Percentiles rank a stretch among this genome's conserved stretches.
These are phyloP conservation scores for Chromis chromis DNA, from an alignment of 2,797 vertebrate genomes.

Conservation along the genomic window DNA sequence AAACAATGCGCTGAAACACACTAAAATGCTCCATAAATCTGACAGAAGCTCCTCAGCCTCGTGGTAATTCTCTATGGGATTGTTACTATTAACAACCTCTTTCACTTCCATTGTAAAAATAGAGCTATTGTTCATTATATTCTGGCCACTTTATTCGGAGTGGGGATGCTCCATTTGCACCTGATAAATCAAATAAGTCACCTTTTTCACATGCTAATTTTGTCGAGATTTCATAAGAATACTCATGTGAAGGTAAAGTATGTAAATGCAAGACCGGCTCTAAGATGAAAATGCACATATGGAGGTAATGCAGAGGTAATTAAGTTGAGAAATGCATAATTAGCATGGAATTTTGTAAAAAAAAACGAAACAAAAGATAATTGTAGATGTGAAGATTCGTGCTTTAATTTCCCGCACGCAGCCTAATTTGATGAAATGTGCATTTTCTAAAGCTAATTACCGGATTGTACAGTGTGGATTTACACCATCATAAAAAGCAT, in stretches of 20 bases:
- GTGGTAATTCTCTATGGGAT: neutral
- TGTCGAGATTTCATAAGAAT: neutral
- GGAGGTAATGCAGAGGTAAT: slow-evolving; percentile 10
- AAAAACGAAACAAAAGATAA: slow-evolving; percentile 18
- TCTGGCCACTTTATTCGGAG: neutral
- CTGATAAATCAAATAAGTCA: neutral
- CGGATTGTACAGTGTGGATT: slow-evolving; percentile 28
- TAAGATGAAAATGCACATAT: neutral
- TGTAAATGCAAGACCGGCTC: neutral
- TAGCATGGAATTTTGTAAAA: neutral
- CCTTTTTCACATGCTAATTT: neutral
- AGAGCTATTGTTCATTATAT: neutral
- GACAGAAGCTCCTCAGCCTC: neutral
- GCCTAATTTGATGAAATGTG: slow-evolving; percentile 12
- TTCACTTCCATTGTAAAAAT: slow-evolving; percentile 10
- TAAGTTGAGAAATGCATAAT: neutral
- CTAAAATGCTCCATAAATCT: neutral
- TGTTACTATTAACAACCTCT: slow-evolving; percentile 1
- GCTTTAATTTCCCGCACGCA: slow-evolving; percentile 16
- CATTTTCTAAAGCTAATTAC: slow-evolving; percentile 29
- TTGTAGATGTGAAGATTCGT: slow-evolving; percentile 4
- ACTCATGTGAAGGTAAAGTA: neutral
- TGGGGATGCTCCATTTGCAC: neutral
- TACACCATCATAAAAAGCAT: slow-evolving; percentile 42
- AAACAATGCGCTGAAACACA: neutral